Conservation (phyloP, 1,140 invertebrate genomes). For the Drosophila truncata region DNA sequence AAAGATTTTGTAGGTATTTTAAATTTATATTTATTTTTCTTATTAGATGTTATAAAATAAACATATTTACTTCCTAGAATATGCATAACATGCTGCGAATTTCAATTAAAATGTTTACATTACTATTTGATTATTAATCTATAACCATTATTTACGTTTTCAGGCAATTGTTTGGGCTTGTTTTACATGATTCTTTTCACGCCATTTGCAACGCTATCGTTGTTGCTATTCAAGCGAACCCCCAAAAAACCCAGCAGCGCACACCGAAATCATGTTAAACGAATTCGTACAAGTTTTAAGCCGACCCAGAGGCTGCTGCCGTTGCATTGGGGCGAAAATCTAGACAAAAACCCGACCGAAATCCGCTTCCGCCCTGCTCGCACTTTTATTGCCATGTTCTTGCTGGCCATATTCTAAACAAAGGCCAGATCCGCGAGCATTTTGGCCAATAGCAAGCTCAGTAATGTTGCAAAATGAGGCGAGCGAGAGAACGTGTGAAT, state of each 20-base stretch:
- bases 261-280: slow-evolving; percentile 63
- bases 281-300: slow-evolving; percentile 79
- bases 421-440: slow-evolving; percentile 44
- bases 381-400: slow-evolving; percentile 50
- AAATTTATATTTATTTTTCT: background rate
- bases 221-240: slow-evolving; percentile 28
- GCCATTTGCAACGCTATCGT: background rate
- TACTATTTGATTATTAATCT: background rate
- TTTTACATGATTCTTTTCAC: slow-evolving; percentile 54
- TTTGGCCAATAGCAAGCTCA: slow-evolving; percentile 48
- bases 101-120: too few relatives aligned
- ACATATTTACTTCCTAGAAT: background rate
- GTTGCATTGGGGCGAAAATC: slow-evolving; percentile 56
- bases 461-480: slow-evolving; percentile 64
- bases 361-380: slow-evolving; percentile 53
- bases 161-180: slow-evolving; percentile 33
- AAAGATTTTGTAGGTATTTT: background rate
- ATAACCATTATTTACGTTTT: slow-evolving; percentile 11
- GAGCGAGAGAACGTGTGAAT: slow-evolving; percentile 13
- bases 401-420: slow-evolving; percentile 74
- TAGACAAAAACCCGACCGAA: slow-evolving; percentile 36
- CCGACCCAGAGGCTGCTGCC: slow-evolving; percentile 43
- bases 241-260: slow-evolving; percentile 43
- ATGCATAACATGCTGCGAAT: background rate
- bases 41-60: background rate